Conservation (phyloP, 2,113 vertebrate species). For the Mobula birostris region DNA sequence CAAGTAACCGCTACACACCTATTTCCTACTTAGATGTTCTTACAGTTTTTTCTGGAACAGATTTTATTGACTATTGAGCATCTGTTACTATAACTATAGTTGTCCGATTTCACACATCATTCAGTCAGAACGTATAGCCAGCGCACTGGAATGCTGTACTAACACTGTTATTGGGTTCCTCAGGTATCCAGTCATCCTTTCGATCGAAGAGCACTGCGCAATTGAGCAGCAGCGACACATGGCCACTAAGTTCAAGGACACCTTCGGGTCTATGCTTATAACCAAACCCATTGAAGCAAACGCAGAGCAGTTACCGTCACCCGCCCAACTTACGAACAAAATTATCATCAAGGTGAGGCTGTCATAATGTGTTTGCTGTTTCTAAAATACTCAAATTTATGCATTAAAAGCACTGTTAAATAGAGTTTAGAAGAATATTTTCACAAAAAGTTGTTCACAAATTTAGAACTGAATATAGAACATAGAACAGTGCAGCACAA, state of each 20-base stretch:
- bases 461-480: too few species aligned
- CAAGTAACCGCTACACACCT: too few species aligned
- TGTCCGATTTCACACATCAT: background rate
- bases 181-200: constrained; percentile 87
- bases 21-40: background rate
- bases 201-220: constrained; percentile 87
- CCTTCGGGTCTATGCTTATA: constrained; percentile 80
- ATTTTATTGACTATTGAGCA: background rate
- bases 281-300: constrained; percentile 71
- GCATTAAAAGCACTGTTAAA: background rate
- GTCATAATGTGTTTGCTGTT: background rate
- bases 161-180: background rate
- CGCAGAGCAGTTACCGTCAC: constrained; percentile 88
- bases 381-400: background rate
- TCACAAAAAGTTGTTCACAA: too few species aligned
- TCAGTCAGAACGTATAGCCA: background rate
- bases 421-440: background rate
- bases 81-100: background rate
- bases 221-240: constrained; percentile 90
- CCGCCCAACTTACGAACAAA: constrained; percentile 84
- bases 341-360: constrained; percentile 83
- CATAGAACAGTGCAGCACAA: too few species aligned
- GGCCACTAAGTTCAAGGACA: constrained; percentile 80
- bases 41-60: background rate
- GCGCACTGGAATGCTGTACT: background rate